Percentiles rank a stretch among this genome's conserved stretches.
Evolutionary conservation across 2,888 invertebrate genomes (phyloP).

Genomic region (Meta bourneti): DNA sequence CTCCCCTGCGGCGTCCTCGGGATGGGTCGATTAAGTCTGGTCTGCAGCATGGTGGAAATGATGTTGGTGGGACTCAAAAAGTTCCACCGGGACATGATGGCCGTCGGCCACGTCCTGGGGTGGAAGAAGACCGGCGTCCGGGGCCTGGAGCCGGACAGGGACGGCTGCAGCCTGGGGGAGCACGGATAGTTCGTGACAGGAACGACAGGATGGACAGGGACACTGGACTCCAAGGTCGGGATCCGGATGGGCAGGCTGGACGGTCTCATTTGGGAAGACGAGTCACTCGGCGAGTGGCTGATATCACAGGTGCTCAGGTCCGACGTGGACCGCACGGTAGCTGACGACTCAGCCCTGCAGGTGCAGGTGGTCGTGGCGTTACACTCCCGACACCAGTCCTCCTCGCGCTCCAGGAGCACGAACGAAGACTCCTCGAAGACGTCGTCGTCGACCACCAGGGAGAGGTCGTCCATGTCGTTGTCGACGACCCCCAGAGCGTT

Average conservation of each 20-base stretch:
- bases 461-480: background rate
- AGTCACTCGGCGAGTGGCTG: background rate
- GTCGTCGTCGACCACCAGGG: background rate
- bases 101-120: constrained; percentile 18
- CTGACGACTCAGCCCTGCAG: constrained; percentile 37
- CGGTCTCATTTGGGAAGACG: constrained; percentile 4
- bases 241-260: constrained; percentile 57
- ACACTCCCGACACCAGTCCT: constrained; percentile 22
- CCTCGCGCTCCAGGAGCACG: background rate
- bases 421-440: constrained; percentile 6
- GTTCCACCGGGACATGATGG: background rate
- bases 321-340: constrained; percentile 2
- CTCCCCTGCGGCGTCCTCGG: background rate
- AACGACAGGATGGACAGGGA: background rate
- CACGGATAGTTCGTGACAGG: background rate
- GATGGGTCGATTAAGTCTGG: background rate
- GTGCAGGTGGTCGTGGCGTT: background rate
- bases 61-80: background rate
- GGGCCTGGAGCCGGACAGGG: background rate
- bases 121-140: background rate
- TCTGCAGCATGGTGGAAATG: background rate
- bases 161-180: background rate
- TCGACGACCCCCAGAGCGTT: background rate
- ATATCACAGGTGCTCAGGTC: constrained; percentile 37
- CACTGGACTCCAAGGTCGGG: background rate